These are phyloP conservation scores for Schmidtea mediterranea DNA, from an alignment of 1,140 invertebrate genomes.

Conservation along the genomic window DNA sequence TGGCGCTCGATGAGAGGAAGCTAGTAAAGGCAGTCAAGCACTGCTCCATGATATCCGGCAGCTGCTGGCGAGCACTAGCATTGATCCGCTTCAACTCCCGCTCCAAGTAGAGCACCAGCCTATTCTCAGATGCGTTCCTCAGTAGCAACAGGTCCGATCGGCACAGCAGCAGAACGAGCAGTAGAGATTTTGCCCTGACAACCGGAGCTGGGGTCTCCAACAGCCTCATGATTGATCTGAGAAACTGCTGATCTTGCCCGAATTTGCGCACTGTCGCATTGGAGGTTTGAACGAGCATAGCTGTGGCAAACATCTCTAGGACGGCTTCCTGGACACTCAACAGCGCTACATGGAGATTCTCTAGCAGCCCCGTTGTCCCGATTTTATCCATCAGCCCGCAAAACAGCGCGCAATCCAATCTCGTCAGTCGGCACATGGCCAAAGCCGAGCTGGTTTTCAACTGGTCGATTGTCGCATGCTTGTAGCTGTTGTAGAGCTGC, in stretches of 20 bases:
- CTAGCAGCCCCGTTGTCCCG: neutral
- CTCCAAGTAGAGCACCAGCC: conserved; percentile 22
- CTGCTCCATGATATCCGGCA: too few species aligned
- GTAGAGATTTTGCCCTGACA: conserved; percentile 19
- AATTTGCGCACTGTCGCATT: neutral
- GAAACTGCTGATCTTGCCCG: conserved; percentile 15
- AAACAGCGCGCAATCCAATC: conserved; percentile 18
- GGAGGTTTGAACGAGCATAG: neutral
- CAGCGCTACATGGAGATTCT: neutral
- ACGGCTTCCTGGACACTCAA: neutral
- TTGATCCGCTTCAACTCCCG: conserved; percentile 14
- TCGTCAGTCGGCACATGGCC: too few species aligned
- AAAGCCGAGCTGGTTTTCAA: too few species aligned
- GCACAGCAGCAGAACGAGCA: conserved; percentile 12
- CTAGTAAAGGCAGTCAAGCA: too few species aligned
- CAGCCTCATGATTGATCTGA: conserved; percentile 14
- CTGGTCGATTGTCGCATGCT: too few species aligned
- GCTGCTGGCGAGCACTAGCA: too few species aligned
- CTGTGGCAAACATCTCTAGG: neutral
- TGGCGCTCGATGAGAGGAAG: too few species aligned
- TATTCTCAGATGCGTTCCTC: conserved; percentile 15
- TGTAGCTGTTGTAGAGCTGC: too few species aligned
- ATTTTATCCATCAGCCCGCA: conserved; percentile 5
- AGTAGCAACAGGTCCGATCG: conserved; percentile 14
- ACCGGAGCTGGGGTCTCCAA: conserved; percentile 18